These are phyloP conservation scores for Rhinopomastus cyanomelas DNA, from an alignment of 2,113 vertebrate species.

Conservation along the genomic window DNA sequence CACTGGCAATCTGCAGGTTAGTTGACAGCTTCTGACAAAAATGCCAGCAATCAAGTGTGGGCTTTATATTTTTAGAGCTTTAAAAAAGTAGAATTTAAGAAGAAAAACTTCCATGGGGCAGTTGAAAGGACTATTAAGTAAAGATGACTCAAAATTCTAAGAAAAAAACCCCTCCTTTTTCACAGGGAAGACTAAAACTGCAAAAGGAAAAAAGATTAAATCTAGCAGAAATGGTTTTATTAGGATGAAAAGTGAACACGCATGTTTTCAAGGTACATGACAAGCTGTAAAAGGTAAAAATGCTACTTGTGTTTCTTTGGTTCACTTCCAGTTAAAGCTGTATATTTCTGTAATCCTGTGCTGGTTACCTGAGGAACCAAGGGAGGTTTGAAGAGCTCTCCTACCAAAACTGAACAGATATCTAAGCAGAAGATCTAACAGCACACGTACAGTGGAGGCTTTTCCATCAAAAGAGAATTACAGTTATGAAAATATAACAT, in stretches of 20 bases:
- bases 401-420: background rate
- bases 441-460: background rate
- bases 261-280: background rate
- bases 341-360: background rate
- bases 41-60: background rate
- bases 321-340: background rate
- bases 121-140: background rate
- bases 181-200: background rate
- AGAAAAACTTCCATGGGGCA: rapidly evolving
- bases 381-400: background rate
- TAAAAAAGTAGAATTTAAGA: background rate
- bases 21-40: background rate
- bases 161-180: background rate
- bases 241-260: background rate
- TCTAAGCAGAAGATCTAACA: background rate
- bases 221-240: background rate
- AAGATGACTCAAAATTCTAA: background rate
- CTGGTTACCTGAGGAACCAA: slow-evolving; percentile 24
- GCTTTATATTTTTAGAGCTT: background rate
- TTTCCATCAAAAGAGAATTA: background rate
- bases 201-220: background rate
- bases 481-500: background rate
- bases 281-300: background rate
- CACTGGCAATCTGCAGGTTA: background rate
- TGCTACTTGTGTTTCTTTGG: background rate